A percentile compares a stretch with the other conserved stretches of the same genome.
Evolutionary conservation across 1,140 invertebrate species (phyloP).

Genomic region (Rhopalosiphum padi): DNA sequence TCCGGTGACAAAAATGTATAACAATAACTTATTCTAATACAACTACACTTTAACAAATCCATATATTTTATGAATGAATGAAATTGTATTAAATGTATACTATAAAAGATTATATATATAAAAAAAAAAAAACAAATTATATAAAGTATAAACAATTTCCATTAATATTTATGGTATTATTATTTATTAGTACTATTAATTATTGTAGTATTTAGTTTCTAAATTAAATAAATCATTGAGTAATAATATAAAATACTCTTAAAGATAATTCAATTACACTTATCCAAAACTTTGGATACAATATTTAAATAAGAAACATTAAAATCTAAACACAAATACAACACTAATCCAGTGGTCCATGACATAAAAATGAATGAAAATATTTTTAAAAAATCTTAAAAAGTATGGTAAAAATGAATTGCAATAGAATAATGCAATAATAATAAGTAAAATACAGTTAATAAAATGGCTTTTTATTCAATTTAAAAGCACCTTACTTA

Average conservation of each 20-base stretch:
- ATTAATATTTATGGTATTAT: conserved; percentile 16
- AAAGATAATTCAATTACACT: conserved; percentile 28
- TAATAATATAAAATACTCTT: conserved; percentile 28
- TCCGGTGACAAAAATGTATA: conserved; percentile 39
- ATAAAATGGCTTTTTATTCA: conserved; percentile 5
- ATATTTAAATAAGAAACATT: neutral
- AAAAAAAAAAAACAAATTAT: neutral
- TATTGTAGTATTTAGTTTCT: conserved; percentile 24
- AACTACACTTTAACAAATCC: conserved; percentile 16
- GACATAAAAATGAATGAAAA: neutral
- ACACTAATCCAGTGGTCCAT: conserved; percentile 2
- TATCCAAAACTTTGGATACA: neutral
- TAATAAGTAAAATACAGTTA: neutral
- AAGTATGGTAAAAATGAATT: conserved; percentile 14
- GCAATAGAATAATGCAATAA: neutral
- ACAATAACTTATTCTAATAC: conserved; percentile 34
- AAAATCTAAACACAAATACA: conserved; percentile 2
- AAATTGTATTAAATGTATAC: neutral
- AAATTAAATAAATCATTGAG: conserved; percentile 26
- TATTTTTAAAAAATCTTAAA: neutral
- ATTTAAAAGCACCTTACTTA: neutral
- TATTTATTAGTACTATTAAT: neutral
- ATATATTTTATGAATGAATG: conserved; percentile 20
- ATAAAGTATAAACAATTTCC: conserved; percentile 32
- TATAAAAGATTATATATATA: conserved; percentile 31